Evolutionary conservation across 30 jellyfish, hydroid and myxozoan genomes (phyloP), one percentile per base, ranked within the genome.

Genomic region (Nemopilema nomurai): DNA sequence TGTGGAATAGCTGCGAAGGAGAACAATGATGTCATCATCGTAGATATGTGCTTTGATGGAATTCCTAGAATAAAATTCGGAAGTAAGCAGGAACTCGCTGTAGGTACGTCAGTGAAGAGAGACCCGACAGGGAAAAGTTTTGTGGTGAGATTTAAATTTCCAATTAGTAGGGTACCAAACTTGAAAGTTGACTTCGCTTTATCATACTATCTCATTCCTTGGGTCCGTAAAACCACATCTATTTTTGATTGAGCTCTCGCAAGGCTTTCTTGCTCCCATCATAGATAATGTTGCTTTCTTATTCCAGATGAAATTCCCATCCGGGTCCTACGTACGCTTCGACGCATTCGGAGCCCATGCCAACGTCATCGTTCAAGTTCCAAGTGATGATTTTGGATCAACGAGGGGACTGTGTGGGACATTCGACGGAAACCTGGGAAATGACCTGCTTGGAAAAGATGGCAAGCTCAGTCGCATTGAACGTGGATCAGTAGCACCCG

Each of bases 391-490:
- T 53, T 86, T 23, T 25, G 52, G 49, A 20, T 50, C 67, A 26
- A 86, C 95, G 18, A 76, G 71, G 24, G 95, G 95, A 49, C 85
- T 86, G 20, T 86, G 95, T 71, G 95, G 95, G 22, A 62, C 83
- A 30, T 78, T 76, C 17, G 89, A 86, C 49, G 79, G 83, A 25
- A 49, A 86, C 23, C 25, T 17, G 8, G 19, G 50, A 28, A 77
- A 86, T 67, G 95, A 86, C 16, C 16, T 86, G 84, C 77, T 64
- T 0, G 33, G 85, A 28, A 77, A 78, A 29, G 89, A 86, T 49
- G 95, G 89, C 6, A 31, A 16, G 18, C 28, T 31, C 67, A 51
- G 25, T 73, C 25, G 29, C 13, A 13, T 18, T 69, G 87, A 50
- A 20, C 30, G 57, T 19, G 49, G 82, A 18, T 28, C 22, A 26